Conservation (phyloP, 2,888 invertebrate genomes). For the Eremobia ochroleuca region DNA sequence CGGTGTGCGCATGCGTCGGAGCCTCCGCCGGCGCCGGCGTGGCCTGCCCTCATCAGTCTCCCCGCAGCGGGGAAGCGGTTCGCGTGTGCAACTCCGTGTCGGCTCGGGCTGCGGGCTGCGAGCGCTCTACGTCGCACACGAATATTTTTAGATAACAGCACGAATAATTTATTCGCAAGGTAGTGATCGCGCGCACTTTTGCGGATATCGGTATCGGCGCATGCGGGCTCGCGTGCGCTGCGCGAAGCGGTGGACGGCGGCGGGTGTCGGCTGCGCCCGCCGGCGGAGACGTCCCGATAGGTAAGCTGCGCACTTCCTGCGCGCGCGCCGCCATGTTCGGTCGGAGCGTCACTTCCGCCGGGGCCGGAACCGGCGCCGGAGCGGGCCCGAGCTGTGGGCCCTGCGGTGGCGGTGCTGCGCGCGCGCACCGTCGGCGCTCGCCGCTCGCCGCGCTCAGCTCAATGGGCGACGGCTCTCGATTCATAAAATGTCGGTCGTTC, state of each 20-base stretch:
- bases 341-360: conserved; percentile 89
- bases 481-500: conserved; percentile 91
- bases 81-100: conserved; percentile 87
- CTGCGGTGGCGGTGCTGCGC: conserved; percentile 78
- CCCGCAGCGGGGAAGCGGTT: conserved; percentile 90
- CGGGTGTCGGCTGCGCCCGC: conserved; percentile 77
- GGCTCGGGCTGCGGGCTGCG: conserved; percentile 80
- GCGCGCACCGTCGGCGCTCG: conserved; percentile 70
- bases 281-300: conserved; percentile 88
- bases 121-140: conserved; percentile 85
- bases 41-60: conserved; percentile 90
- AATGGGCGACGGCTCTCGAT: conserved; percentile 89
- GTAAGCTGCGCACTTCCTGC: conserved; percentile 91
- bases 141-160: conserved; percentile 91
- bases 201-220: conserved; percentile 85
- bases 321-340: conserved; percentile 90
- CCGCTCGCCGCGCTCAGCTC: conserved; percentile 77
- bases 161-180: conserved; percentile 90
- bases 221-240: conserved; percentile 83
- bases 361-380: conserved; percentile 83
- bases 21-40: conserved; percentile 88
- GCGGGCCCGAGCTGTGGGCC: conserved; percentile 79
- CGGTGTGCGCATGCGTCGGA: conserved; percentile 87
- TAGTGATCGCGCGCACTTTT: conserved; percentile 89
- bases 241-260: conserved; percentile 77